Percentiles rank a stretch among this genome's conserved stretches.
Evolutionary conservation across 92 coral and sea anemone genomes (phyloP).

Genomic region (Epizoanthus ramosus): DNA sequence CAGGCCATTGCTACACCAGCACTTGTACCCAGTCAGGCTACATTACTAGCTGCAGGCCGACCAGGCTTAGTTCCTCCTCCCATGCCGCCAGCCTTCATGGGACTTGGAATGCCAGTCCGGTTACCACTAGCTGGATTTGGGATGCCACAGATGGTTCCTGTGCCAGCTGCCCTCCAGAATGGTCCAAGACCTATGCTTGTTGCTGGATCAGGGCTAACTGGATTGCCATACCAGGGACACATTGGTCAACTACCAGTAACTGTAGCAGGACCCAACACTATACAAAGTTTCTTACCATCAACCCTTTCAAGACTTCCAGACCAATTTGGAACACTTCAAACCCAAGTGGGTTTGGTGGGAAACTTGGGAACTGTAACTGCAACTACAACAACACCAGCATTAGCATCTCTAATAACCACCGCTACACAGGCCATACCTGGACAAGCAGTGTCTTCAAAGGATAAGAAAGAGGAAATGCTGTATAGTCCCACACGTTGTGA

Average conservation of each 20-base stretch:
- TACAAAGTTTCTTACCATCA: conserved; percentile 2
- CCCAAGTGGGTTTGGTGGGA: conserved; percentile 4
- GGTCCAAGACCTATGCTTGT: conserved; percentile 26
- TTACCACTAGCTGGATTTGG: conserved; percentile 33
- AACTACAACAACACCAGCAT: conserved; percentile 11
- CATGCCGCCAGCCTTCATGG: conserved; percentile 32
- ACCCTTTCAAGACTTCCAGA: conserved; percentile 8
- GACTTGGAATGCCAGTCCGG: conserved; percentile 42
- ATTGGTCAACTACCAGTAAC: conserved; percentile 1
- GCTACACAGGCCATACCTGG: conserved; percentile 45
- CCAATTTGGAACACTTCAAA: conserved; percentile 10
- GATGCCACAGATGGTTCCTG: conserved; percentile 25
- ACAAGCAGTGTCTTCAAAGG: conserved; percentile 44
- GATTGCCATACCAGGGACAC: conserved; percentile 36
- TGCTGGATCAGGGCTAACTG: conserved; percentile 16
- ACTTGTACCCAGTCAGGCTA: conserved; percentile 1
- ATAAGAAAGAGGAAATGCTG: conserved; percentile 30
- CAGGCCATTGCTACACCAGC: conserved; percentile 7
- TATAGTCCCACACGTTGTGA: conserved; percentile 44
- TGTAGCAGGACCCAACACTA: neutral
- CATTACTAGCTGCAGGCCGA: neutral
- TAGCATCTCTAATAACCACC: conserved; percentile 37
- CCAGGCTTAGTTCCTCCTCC: conserved; percentile 37
- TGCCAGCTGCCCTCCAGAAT: conserved; percentile 21
- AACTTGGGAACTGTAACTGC: conserved; percentile 13